A percentile compares a stretch with the other conserved stretches of the same genome.
Conservation (phyloP, 2,113 vertebrate genomes). For the Ibidorhyncha struthersii region DNA sequence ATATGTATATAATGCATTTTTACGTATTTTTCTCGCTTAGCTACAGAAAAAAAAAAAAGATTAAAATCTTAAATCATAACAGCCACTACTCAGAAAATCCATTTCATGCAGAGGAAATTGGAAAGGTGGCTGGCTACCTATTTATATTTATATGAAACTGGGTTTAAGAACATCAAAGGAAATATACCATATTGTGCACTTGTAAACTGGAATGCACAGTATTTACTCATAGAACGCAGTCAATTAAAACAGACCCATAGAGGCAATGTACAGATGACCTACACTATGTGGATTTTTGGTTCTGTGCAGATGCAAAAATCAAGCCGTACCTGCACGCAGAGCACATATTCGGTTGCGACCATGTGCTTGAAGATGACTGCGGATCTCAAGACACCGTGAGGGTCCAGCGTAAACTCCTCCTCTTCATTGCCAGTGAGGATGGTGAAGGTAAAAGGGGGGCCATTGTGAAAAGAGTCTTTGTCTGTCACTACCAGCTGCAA, state of each 20-base stretch:
- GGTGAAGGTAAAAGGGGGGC: slow-evolving; percentile 90
- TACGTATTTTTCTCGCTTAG: slow-evolving; percentile 34
- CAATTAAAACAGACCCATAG: neutral
- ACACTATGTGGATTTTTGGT: neutral
- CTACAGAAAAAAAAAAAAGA: neutral
- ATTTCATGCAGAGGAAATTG: slow-evolving; percentile 43
- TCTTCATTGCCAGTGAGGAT: slow-evolving; percentile 93
- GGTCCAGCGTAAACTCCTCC: slow-evolving; percentile 86
- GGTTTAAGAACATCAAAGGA: slow-evolving; percentile 42
- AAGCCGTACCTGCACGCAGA: slow-evolving; percentile 87
- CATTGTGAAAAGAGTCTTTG: slow-evolving; percentile 93
- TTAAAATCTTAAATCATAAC: slow-evolving; percentile 40
- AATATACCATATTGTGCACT: neutral
- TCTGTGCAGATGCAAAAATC: neutral
- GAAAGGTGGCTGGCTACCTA: slow-evolving; percentile 26
- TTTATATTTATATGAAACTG: slow-evolving; percentile 60
- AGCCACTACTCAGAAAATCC: slow-evolving; percentile 6
- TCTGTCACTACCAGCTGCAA: slow-evolving; percentile 93
- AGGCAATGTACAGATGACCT: neutral
- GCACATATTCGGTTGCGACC: slow-evolving; percentile 82
- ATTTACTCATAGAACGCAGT: neutral
- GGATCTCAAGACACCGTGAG: slow-evolving; percentile 86
- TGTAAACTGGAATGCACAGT: neutral
- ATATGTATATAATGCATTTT: slow-evolving; percentile 38
- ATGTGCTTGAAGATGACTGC: slow-evolving; percentile 88